A percentile compares a stretch with the other conserved stretches of the same genome.
These are phyloP conservation scores for Montipora capricornis DNA, from an alignment of 64 coral and sea anemone species.

Conservation along the genomic window DNA sequence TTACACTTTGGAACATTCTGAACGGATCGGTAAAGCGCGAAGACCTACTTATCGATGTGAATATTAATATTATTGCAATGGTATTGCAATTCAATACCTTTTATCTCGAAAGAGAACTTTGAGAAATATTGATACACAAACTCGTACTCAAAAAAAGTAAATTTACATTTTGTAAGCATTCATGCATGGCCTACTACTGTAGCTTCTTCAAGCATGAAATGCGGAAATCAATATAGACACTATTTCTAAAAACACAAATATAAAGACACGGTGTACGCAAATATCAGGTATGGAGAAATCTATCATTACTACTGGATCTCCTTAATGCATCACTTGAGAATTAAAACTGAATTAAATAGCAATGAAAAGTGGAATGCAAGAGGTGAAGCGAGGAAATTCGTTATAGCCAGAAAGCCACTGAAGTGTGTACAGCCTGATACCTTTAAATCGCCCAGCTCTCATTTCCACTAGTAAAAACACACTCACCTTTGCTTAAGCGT, in stretches of 20 bases:
- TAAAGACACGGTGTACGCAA: background rate
- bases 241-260: background rate
- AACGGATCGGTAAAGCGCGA: background rate
- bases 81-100: background rate
- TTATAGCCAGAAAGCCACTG: background rate
- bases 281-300: background rate
- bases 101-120: no score
- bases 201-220: background rate
- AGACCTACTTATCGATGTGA: background rate
- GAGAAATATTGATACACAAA: background rate
- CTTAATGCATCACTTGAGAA: background rate
- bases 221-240: background rate
- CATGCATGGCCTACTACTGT: background rate
- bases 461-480: background rate
- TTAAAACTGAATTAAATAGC: slow-evolving; percentile 23
- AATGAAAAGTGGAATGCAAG: background rate
- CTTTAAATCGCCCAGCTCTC: background rate
- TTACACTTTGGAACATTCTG: no score
- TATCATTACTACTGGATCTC: background rate
- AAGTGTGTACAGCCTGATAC: background rate
- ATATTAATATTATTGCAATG: background rate
- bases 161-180: background rate
- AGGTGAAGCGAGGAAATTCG: background rate
- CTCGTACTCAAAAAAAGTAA: no score
- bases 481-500: slow-evolving; percentile 73